Evolutionary conservation across 30 jellyfish, hydroid and myxozoan genomes (phyloP), one percentile per base, ranked within the genome.

Genomic region (Cassiopea xamachana): DNA sequence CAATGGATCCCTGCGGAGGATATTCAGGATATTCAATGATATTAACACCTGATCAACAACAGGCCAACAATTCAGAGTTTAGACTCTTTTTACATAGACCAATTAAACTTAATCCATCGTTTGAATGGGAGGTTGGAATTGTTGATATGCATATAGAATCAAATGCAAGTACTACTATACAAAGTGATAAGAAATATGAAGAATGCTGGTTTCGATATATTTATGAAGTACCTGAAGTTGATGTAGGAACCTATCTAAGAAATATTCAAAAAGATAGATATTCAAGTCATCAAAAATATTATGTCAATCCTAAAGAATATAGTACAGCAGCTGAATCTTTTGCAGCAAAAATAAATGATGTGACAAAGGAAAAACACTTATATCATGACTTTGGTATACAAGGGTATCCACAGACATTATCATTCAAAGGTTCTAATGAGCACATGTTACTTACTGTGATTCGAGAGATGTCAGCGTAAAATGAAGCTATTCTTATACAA

Each of bases 1-100:
- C 80, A 70, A 70, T 70, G 80, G 80, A 15, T 70, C 18, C 80
- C 80, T 13, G 46, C 10, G 80, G 80, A 70, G 46, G 80, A 70
- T 70, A 47, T 70, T 13, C 80, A 10, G 18, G 80, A 70, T 1
- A 18, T 70, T 3, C 49, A 18, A 1, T 51, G 8, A 51, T 2
- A 2, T 2, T 51, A 51, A 9, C 9, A 51, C 8, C 9, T 9
- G 9, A 4, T 51, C 64, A 4, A 51, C 9, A 2, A 4, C 64
- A 51, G 4, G 8, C 4, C 9, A 9, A 51, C 4, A 2, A 4
- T 51, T 2, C 4, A 2, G 8, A 9, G 9, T 51, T 2, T 51
- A 51, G 64, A 51, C 4, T 51, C 64, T 2, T 2, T 51, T 9
- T 51, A 2, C 64, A 51, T 2, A 2, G 8, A 51, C 64, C 64